Evolutionary conservation across 2,888 invertebrate species (phyloP), one percentile per base, ranked within the genome.

Genomic region (Alentia gelatinosa): DNA sequence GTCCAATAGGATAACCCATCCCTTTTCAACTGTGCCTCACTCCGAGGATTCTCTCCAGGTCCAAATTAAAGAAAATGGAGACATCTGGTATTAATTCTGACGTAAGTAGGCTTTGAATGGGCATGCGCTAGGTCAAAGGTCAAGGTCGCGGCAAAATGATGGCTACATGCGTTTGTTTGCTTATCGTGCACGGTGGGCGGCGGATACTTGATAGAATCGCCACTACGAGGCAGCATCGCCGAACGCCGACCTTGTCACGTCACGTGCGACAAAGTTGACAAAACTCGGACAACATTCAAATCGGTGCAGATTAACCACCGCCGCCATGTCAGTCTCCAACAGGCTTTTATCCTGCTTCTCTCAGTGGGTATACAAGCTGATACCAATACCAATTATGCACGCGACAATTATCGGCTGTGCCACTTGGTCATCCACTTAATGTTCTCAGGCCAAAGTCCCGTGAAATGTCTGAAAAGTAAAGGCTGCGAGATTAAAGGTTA

Each of bases 91-190:
- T 47, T 19, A 9, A 19, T 56, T 37, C 35, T 83, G 83, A 83
- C 83, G 83, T 83, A 83, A 83, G 3, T 19, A 19, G 33, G 39
- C 40, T 83, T 83, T 83, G 83, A 83, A 35, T 19, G 83, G 83
- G 30, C 83, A 83, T 40, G 83, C 40, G 83, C 39, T 12, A 19
- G 26, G 83, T 19, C 83, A 40, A 30, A 83, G 83, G 39, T 83
- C 83, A 83, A 37, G 83, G 83, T 83, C 15, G 15, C 37, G 23
- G n/a, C 15, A 4, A 39, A 83, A 83, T 83, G 83, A 30, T 83
- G 37, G 83, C 83, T 83, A 83, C 83, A 83, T 1, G 37, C 35
- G 83, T 1, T n/a, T 83, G 40, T 83, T 83, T 37, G 40, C 1
- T 12, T 12, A 83, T 15, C 83, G 83, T 83, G 83, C 15, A 19